phyloP scores from a whole-genome alignment of 1,140 invertebrate genomes.

The Limonius californicus region DNA sequence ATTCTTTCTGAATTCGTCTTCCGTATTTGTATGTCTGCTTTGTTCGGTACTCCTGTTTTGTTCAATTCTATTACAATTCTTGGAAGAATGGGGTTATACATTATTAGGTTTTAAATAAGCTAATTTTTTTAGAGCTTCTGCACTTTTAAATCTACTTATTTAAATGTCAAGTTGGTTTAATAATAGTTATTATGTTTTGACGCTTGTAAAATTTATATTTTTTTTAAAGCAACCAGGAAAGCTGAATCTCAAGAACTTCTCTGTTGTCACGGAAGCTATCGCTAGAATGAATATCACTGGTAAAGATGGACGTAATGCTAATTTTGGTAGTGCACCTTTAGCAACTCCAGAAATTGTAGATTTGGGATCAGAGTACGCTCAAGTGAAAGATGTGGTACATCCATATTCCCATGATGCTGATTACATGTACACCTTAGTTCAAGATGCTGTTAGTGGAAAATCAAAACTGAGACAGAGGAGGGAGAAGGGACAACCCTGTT shows the following conservation, averaged over 20 bases:
- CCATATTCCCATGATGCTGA: constrained; percentile 58
- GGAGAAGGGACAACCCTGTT: constrained; percentile 63
- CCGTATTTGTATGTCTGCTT: no score
- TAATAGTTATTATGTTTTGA: no score
- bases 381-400: constrained; percentile 62
- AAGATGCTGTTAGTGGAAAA: constrained; percentile 62
- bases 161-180: no score
- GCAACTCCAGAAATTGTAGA: constrained; percentile 78
- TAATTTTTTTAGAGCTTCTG: no score
- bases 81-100: no score
- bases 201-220: no score
- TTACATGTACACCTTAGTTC: constrained; percentile 58
- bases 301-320: constrained; percentile 51
- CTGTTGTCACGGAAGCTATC: constrained; percentile 82
- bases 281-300: constrained; percentile 69
- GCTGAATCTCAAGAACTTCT: constrained; percentile 85
- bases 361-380: constrained; percentile 63
- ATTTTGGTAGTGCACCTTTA: constrained; percentile 67
- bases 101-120: no score
- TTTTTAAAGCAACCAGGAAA: constrained; percentile 76
- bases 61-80: no score
- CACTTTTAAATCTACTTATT: no score
- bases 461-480: constrained; percentile 57
- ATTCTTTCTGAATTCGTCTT: no score
- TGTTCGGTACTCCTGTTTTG: no score